Conservation (phyloP, 2,113 vertebrate genomes). For the Phalacrocorax pelagicus region DNA sequence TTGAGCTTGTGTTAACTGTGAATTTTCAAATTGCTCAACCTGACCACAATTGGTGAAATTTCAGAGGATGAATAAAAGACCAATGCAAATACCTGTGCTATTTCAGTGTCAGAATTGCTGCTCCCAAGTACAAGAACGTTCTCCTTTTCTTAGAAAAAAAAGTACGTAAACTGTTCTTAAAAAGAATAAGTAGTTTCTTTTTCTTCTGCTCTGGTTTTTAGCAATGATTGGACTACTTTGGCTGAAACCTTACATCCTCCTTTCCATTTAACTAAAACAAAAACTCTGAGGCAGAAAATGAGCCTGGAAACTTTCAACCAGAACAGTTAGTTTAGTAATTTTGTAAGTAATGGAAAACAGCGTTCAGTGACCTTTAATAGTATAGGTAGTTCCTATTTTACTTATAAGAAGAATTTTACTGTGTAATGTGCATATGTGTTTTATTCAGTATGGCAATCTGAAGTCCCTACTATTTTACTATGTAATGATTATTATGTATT, state of each 20-base stretch:
- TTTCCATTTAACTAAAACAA: neutral
- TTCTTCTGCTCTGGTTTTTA: neutral
- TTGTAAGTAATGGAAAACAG: neutral
- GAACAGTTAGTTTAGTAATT: neutral
- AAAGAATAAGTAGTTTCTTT: neutral
- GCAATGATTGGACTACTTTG: neutral
- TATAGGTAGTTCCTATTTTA: neutral
- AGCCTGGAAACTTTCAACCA: neutral
- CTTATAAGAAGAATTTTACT: neutral
- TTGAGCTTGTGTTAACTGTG: neutral
- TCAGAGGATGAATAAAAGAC: neutral
- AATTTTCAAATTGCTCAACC: neutral
- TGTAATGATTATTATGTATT: neutral
- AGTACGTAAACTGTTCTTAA: neutral
- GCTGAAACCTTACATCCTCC: neutral
- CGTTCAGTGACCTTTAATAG: neutral
- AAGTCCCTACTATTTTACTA: neutral
- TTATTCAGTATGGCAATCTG: neutral
- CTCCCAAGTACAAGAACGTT: neutral
- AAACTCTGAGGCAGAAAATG: neutral
- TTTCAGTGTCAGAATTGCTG: neutral
- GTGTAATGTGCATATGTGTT: neutral
- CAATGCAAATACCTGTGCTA: fast-evolving
- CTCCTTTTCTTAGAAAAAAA: neutral
- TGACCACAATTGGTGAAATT: neutral